Evolutionary conservation across 2,797 vertebrate species (phyloP).

Genomic region (Discoglossus pictus): DNA sequence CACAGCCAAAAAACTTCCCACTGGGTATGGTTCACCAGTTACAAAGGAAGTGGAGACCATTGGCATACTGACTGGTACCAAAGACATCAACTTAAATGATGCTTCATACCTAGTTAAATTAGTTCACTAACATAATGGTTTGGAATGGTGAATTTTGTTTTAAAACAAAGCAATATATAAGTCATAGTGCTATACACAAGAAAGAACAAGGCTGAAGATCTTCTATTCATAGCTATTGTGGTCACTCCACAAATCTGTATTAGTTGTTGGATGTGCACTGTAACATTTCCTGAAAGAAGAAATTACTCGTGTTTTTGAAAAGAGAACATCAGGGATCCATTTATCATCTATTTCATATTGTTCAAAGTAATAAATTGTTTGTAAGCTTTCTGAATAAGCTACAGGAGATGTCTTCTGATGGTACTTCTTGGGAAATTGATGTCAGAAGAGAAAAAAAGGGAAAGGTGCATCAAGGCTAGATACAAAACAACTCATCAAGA

Average conservation of each 20-base stretch:
- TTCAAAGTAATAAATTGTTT: constrained; percentile 48
- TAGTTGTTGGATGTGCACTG: constrained; percentile 31
- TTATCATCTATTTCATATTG: constrained; percentile 43
- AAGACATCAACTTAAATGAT: too few relatives aligned
- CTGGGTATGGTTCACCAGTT: too few relatives aligned
- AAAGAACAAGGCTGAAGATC: constrained; percentile 17
- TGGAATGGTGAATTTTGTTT: too few relatives aligned
- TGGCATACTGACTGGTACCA: too few relatives aligned
- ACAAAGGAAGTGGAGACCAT: too few relatives aligned
- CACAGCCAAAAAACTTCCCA: too few relatives aligned
- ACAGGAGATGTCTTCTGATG: constrained; percentile 40
- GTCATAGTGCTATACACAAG: constrained; percentile 7
- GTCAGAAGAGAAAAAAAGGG: constrained; percentile 37
- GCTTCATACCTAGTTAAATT: too few relatives aligned
- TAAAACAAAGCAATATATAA: not conserved
- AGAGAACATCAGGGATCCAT: constrained; percentile 33
- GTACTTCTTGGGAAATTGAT: constrained; percentile 38
- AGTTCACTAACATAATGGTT: too few relatives aligned
- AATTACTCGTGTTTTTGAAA: constrained; percentile 46
- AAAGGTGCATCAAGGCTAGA: constrained; percentile 38
- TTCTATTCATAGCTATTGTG: constrained; percentile 34
- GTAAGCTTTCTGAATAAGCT: constrained; percentile 44
- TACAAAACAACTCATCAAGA: constrained; percentile 41
- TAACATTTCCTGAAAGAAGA: constrained; percentile 39
- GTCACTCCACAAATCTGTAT: constrained; percentile 45